Base-by-base conservation (phyloP, 2,888 invertebrate species). In the Latrodectus hesperus region DNA sequence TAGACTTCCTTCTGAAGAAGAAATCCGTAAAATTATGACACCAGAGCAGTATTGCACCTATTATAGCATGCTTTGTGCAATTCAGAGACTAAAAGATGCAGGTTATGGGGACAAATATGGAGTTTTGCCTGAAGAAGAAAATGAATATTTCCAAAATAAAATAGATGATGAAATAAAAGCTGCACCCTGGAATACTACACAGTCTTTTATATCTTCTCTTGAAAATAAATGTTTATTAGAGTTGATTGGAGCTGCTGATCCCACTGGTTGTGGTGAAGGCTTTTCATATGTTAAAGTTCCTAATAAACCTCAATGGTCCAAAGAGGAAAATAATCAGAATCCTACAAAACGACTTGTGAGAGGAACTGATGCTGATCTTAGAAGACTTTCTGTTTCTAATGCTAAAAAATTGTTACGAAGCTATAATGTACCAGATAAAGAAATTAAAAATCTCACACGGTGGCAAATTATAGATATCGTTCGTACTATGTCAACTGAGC, bases 11-110 rank as follows among this genome's bases (percentile, higher is more conserved):
- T 96, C 97, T 0, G 99, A 99, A 92, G 99, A 99, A 92, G 99
- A 99, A 93, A 98, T 99, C 90, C 94, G 99, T 49, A 96, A 98
- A 0, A 98, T 99, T 97, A 98, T 99, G 0, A 98, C 98, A 0
- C 99, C 99, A 0, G 99, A 99, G 92, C 98, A 99, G 92, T 99
- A 99, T 91, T 99, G 99, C 92, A 96, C 98, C 0, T 99, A 98
- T 93, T 99, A 98, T 92, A 98, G 98, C 91, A 98, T 99, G 98
- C 95, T 98, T 89, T 96, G 98, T 0, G 99, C 99, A 0, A 98
- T 99, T 92, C 99, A 99, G 92, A 93, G 99, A 88, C 93, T 99
- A 0, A 99, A 98, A 92, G 94, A 94, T 91, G 94, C 94, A 80
- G 94, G 94, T 1, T 99, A 99, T 91, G 99, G 99, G 14, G 99